A percentile compares a stretch with the other conserved stretches of the same genome.
Evolutionary conservation across 2,888 invertebrate species (phyloP).

Genomic region (Hypercompe scribonia): DNA sequence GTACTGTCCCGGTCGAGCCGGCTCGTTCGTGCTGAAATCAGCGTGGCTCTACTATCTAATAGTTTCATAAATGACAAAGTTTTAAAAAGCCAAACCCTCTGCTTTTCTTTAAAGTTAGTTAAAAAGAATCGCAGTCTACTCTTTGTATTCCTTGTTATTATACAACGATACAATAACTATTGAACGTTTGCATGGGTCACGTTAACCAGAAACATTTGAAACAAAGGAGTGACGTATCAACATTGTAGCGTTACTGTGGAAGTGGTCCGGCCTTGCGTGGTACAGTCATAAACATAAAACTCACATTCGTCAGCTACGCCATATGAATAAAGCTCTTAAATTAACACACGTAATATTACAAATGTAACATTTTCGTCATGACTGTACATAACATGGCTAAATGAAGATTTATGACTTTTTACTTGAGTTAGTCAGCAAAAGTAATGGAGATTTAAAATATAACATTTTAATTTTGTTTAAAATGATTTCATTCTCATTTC

Average conservation of each 20-base stretch:
- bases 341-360: slow-evolving; percentile 43
- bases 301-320: slow-evolving; percentile 55
- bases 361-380: slow-evolving; percentile 19
- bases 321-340: slow-evolving; percentile 52
- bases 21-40: too few species aligned
- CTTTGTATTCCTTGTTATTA: too few species aligned
- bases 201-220: neutral
- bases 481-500: neutral
- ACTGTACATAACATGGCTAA: neutral
- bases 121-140: too few species aligned
- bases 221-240: neutral
- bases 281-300: slow-evolving; percentile 43
- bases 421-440: neutral
- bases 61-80: too few species aligned
- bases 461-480: neutral
- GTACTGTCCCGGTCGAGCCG: too few species aligned
- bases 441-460: neutral
- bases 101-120: too few species aligned
- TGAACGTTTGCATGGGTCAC: neutral
- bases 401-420: slow-evolving; percentile 10
- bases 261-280: slow-evolving; percentile 32
- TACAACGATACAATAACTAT: neutral
- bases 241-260: neutral
- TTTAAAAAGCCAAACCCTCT: too few species aligned
- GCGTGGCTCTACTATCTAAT: too few species aligned